These are phyloP conservation scores for Neofelis nebulosa DNA, from an alignment of 2,113 vertebrate genomes.

Conservation along the genomic window DNA sequence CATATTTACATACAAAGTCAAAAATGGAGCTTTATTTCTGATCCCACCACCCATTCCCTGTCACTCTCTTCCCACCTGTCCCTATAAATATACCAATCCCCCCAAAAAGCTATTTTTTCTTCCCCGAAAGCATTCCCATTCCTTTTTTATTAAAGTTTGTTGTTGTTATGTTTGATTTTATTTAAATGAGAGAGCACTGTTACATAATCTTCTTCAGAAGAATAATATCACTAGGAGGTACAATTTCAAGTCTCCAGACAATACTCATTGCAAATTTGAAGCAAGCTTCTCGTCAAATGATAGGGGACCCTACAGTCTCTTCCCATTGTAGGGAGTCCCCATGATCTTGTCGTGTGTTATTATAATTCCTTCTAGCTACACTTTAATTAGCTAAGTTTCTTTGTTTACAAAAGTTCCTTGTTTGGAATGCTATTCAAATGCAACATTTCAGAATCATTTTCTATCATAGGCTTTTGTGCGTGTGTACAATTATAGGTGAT, in stretches of 20 bases:
- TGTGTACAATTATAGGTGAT: background rate
- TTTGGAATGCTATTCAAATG: background rate
- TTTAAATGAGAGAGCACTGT: background rate
- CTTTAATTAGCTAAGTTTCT: background rate
- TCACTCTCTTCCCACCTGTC: background rate
- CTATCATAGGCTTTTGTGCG: background rate
- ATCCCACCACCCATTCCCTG: fast-evolving
- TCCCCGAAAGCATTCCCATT: background rate
- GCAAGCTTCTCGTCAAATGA: background rate
- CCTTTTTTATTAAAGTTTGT: background rate
- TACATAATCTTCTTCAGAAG: background rate
- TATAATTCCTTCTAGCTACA: background rate
- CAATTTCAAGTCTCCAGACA: background rate
- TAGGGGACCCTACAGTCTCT: background rate
- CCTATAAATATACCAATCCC: background rate
- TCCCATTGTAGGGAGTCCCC: background rate
- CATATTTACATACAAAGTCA: background rate
- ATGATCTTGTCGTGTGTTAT: background rate
- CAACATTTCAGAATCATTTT: background rate
- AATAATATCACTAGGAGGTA: background rate
- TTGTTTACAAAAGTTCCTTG: background rate
- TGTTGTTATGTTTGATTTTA: background rate
- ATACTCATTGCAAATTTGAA: background rate
- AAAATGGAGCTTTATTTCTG: background rate
- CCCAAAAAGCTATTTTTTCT: background rate